phyloP scores from a whole-genome alignment of 2,888 invertebrate genomes.

The Apodemia hepburni region DNA sequence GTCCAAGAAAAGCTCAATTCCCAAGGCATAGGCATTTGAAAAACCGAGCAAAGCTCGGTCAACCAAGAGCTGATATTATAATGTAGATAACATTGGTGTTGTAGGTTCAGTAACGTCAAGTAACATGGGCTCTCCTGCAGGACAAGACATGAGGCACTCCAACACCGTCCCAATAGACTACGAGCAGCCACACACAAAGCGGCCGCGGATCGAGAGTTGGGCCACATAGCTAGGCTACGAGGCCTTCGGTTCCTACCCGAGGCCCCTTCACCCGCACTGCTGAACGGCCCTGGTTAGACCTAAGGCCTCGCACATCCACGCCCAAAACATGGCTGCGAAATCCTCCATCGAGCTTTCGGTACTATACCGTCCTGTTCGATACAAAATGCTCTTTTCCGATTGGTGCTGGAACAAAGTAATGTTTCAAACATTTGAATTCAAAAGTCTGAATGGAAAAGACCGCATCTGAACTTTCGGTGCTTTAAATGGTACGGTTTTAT shows the following conservation, averaged over 20 bases:
- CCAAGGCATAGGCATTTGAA: no score
- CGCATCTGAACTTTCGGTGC: constrained; percentile 41
- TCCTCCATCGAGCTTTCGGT: constrained; percentile 53
- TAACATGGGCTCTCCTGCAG: constrained; percentile 87
- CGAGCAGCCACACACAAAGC: constrained; percentile 85
- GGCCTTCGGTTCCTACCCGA: constrained; percentile 73
- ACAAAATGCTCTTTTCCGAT: constrained; percentile 36
- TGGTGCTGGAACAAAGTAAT: constrained; percentile 38
- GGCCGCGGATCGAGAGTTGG: constrained; percentile 95
- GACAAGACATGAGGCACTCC: constrained; percentile 75
- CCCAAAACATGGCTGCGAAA: constrained; percentile 36
- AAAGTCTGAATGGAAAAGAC: constrained; percentile 41
- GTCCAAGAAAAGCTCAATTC: no score
- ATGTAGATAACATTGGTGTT: background rate
- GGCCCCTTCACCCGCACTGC: constrained; percentile 77
- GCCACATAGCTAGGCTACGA: constrained; percentile 87
- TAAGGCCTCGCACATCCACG: constrained; percentile 37
- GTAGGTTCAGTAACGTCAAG: constrained; percentile 91
- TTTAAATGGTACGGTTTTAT: constrained; percentile 52
- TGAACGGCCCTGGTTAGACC: constrained; percentile 40
- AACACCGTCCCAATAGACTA: constrained; percentile 69
- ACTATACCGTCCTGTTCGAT: constrained; percentile 42
- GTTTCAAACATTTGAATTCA: constrained; percentile 29
- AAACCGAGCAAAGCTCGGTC: no score
- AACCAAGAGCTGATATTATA: no score